Base-by-base conservation (phyloP, 2,888 invertebrate species). In the Eulithis prunata region DNA sequence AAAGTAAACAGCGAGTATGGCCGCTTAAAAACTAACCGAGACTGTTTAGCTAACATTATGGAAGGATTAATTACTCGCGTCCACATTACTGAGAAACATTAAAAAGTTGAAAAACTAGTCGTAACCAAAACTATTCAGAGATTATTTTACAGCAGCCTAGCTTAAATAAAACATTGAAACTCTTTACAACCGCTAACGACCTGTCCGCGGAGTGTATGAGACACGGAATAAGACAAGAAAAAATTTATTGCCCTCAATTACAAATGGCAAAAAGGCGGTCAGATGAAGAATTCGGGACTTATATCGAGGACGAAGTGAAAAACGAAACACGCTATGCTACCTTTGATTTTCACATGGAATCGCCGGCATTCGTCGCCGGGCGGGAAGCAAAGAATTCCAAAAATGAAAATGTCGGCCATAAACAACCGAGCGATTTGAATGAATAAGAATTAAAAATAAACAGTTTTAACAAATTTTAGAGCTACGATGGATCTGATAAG, bases 361-460 rank as follows among this genome's bases (percentile, higher is more conserved):
- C 86, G 83, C 83, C 79, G 89, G 90, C 79, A 89, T 88, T 83
- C 86, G 81, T 74, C 79, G 77, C 75, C 78, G 78, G 78, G 70
- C 81, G 79, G 78, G 77, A 79, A 79, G 56, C 69, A 76, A 78
- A 79, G 91, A 89, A 93, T 93, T 90, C 88, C 76, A 93, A 92
- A 91, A 87, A 91, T 89, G 87, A 92, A 93, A 93, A 93, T 91
- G 90, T 88, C 86, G 87, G 83, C 93, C 87, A 92, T 93, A 93
- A 93, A 93, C 93, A 91, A 91, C 90, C 74, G 81, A 90, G 87
- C 88, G 87, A 92, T 93, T 93, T 91, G 91, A 91, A 92, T 91
- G 90, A 89, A 80, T 79, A 86, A 84, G 85, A 87, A 88, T 86
- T 86, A 86, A 89, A 90, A 91, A 84, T 87, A 84, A 84, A 87